phyloP scores from a whole-genome alignment of 2,888 invertebrate species.

The Oxyteleia sp. region DNA sequence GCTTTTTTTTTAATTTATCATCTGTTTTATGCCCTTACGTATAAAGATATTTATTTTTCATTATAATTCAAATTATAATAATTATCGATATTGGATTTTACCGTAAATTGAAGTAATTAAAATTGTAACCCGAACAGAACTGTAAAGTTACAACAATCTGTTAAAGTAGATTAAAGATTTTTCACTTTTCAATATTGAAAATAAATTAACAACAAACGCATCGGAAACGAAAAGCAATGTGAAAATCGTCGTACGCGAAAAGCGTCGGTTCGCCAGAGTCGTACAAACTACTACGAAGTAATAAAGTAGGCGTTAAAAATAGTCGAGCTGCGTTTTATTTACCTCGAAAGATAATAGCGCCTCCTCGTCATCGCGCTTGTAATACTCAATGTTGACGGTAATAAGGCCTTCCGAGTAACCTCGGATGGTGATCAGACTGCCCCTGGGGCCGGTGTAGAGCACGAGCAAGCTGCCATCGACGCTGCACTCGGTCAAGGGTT shows the following conservation, averaged over 20 bases:
- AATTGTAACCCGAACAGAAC: too few relatives aligned
- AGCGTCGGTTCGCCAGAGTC: not conserved
- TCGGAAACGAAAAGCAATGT: constrained; percentile 23
- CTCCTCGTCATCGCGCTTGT: constrained; percentile 92
- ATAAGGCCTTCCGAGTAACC: constrained; percentile 93
- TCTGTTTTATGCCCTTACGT: too few relatives aligned
- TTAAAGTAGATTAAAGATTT: too few relatives aligned
- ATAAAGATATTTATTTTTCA: too few relatives aligned
- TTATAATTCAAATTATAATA: too few relatives aligned
- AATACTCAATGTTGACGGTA: constrained; percentile 95
- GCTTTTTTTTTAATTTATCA: too few relatives aligned
- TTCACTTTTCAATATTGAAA: too few relatives aligned
- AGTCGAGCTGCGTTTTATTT: constrained; percentile 83
- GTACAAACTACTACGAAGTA: too few relatives aligned
- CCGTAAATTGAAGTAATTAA: too few relatives aligned
- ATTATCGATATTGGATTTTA: too few relatives aligned
- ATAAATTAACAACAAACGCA: not conserved
- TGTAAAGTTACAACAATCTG: too few relatives aligned
- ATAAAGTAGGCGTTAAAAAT: constrained; percentile 26
- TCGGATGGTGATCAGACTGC: constrained; percentile 91
- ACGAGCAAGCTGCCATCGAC: constrained; percentile 92
- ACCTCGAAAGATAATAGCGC: constrained; percentile 93
- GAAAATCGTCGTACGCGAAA: constrained; percentile 13
- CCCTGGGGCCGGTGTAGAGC: constrained; percentile 91
- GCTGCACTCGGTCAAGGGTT: constrained; percentile 90